These are phyloP conservation scores for Mesitornis unicolor DNA, from an alignment of 2,113 vertebrate genomes.

Conservation along the genomic window DNA sequence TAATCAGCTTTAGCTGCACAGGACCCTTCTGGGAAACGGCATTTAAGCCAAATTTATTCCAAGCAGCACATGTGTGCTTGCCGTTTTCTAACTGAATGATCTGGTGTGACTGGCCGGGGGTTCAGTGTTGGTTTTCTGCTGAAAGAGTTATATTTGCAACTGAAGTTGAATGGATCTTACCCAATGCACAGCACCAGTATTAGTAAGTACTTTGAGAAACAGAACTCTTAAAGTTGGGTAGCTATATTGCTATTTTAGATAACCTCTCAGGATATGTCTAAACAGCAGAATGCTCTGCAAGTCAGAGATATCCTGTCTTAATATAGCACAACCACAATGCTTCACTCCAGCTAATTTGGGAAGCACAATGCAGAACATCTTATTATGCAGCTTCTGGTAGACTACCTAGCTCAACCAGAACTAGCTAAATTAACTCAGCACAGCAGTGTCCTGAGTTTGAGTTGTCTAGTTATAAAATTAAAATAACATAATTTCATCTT, in stretches of 20 bases:
- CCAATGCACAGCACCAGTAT: rapidly evolving
- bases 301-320: conserved; percentile 23
- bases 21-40: neutral
- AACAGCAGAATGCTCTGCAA: conserved; percentile 28
- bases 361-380: conserved; percentile 6
- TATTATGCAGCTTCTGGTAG: neutral
- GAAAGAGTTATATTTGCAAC: neutral
- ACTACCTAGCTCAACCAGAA: neutral
- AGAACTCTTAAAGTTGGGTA: neutral
- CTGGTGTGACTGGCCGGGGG: neutral
- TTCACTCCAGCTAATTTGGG: neutral
- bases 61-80: rapidly evolving
- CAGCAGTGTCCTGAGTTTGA: neutral
- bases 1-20: neutral
- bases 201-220: neutral
- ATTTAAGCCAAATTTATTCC: neutral
- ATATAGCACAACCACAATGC: conserved; percentile 30
- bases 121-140: neutral
- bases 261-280: neutral
- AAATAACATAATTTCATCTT: neutral
- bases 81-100: neutral
- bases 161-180: neutral
- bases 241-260: neutral
- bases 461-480: neutral
- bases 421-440: neutral